Conservation (phyloP, 1,140 invertebrate genomes). For the Drosophila malerkotliana region DNA sequence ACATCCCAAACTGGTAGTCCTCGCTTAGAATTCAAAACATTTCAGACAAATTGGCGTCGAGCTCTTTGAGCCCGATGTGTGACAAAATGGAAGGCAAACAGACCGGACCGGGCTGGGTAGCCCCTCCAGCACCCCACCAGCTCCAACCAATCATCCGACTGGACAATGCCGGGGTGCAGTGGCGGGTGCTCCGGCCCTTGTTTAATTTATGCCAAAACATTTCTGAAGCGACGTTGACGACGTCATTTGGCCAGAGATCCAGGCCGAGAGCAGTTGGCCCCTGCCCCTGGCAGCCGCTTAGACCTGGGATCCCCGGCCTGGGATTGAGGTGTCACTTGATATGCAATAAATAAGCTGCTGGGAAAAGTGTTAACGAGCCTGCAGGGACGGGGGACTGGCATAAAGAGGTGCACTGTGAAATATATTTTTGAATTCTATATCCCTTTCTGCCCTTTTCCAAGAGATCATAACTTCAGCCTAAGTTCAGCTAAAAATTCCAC, state of each 20-base stretch:
- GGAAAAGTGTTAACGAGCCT: constrained; percentile 77
- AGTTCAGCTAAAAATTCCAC: too few species aligned
- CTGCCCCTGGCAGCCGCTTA: neutral
- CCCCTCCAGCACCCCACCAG: neutral
- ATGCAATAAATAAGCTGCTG: constrained; percentile 77
- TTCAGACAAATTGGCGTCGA: constrained; percentile 80
- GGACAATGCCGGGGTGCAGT: constrained; percentile 55
- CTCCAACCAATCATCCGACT: constrained; percentile 2
- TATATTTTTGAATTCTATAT: neutral
- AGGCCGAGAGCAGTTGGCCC: constrained; percentile 35
- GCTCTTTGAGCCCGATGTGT: constrained; percentile 73
- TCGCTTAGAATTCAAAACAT: constrained; percentile 80
- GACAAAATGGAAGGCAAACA: constrained; percentile 80
- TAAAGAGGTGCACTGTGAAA: constrained; percentile 17
- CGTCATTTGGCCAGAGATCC: constrained; percentile 57
- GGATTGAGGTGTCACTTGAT: constrained; percentile 72
- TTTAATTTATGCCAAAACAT: constrained; percentile 80
- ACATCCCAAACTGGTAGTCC: constrained; percentile 10
- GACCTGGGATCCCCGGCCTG: constrained; percentile 25
- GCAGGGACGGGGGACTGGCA: constrained; percentile 11
- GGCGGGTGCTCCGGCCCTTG: constrained; percentile 57
- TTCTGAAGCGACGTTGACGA: constrained; percentile 76
- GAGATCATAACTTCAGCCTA: too few species aligned
- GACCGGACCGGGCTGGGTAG: constrained; percentile 5
- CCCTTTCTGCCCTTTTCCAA: neutral